phyloP scores from a whole-genome alignment of 2,888 invertebrate genomes.

The Morpho deidamia region DNA sequence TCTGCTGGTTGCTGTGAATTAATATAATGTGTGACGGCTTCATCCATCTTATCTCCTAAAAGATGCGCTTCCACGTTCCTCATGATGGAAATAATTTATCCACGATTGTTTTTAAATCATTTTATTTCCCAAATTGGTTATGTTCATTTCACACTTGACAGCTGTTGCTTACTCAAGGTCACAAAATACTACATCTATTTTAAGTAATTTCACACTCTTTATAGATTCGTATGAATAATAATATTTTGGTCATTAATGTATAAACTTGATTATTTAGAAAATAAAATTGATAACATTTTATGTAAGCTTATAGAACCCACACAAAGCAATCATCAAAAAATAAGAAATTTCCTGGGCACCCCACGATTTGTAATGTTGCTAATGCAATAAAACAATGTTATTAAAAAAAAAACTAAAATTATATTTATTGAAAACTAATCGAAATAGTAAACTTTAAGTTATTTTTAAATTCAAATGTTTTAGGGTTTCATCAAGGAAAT shows the following conservation, averaged over 20 bases:
- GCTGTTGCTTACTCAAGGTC: slow-evolving; percentile 36
- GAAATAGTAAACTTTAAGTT: no score
- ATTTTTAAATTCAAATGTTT: no score
- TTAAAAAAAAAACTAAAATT: no score
- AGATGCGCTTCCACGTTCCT: slow-evolving; percentile 52
- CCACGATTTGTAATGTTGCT: no score
- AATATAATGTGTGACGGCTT: slow-evolving; percentile 66
- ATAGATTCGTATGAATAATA: not conserved
- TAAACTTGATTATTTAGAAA: not conserved
- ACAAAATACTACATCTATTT: slow-evolving; percentile 29
- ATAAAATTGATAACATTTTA: slow-evolving; percentile 6
- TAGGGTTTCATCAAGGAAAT: no score
- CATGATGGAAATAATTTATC: slow-evolving; percentile 35
- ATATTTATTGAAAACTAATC: no score
- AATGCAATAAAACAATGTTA: no score
- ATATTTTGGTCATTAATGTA: not conserved
- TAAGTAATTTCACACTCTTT: not conserved
- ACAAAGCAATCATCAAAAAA: slow-evolving; percentile 7
- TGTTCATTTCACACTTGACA: slow-evolving; percentile 32
- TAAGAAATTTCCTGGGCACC: no score
- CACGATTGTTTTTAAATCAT: slow-evolving; percentile 30
- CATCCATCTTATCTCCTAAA: slow-evolving; percentile 61
- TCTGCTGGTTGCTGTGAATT: slow-evolving; percentile 57
- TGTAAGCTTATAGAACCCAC: slow-evolving; percentile 5
- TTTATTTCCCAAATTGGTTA: slow-evolving; percentile 30